These are phyloP conservation scores for Sclerurus mexicanus DNA, from an alignment of 2,113 vertebrate species.

Conservation along the genomic window DNA sequence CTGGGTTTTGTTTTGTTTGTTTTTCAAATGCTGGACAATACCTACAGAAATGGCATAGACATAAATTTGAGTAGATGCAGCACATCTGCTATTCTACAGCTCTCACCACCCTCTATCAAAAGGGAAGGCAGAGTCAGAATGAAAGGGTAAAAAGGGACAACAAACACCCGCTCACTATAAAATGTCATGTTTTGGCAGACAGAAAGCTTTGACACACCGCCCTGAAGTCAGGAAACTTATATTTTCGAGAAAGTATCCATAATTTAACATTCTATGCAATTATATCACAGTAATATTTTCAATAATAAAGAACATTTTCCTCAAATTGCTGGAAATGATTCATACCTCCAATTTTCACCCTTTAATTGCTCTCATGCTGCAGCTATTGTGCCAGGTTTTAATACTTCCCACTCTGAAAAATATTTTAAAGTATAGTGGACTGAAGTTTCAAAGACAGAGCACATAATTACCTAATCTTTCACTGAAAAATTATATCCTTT, in stretches of 20 bases:
- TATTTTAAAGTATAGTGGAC: neutral
- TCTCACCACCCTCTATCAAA: neutral
- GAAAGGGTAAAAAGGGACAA: neutral
- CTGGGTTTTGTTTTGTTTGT: neutral
- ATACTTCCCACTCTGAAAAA: neutral
- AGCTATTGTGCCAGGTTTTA: neutral
- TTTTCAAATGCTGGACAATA: neutral
- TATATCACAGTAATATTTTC: neutral
- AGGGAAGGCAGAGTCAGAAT: neutral
- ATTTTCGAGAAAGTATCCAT: neutral
- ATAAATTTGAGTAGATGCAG: neutral
- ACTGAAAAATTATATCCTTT: neutral
- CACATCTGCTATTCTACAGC: neutral
- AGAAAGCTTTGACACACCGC: neutral
- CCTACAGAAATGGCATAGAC: neutral
- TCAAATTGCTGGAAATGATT: neutral
- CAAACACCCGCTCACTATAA: neutral
- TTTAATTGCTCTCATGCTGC: conserved; percentile 16
- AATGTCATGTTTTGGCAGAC: neutral
- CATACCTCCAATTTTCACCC: conserved; percentile 4
- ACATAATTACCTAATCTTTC: neutral
- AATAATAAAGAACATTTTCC: neutral
- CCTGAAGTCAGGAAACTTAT: neutral
- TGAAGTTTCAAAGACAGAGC: neutral
- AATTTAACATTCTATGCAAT: conserved; percentile 21